Percentiles rank a stretch among this genome's conserved stretches.
Conservation (phyloP, 2,888 invertebrate species). For the Pristionchus arcanus region DNA sequence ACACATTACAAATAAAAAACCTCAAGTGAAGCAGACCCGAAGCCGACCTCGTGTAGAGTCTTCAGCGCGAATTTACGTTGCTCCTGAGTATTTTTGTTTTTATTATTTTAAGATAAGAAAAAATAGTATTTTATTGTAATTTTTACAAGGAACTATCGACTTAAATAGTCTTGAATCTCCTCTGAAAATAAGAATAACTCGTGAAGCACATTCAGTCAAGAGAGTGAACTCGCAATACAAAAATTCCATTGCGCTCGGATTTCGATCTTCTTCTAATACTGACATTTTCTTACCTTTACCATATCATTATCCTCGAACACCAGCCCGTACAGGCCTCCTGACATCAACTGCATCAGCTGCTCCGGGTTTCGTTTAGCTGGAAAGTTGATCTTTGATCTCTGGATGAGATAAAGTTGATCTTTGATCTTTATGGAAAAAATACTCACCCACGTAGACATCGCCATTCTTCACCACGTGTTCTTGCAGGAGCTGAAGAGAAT, state of each 20-base stretch:
- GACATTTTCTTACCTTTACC: neutral
- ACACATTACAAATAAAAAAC: neutral
- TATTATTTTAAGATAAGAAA: neutral
- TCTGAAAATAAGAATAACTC: neutral
- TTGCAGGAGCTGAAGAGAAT: neutral
- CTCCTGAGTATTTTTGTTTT: neutral
- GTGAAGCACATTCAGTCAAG: neutral
- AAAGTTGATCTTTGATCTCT: neutral
- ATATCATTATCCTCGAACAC: neutral
- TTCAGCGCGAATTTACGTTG: conserved; percentile 17
- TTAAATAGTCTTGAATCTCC: neutral
- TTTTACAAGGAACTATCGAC: neutral
- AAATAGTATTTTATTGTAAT: too few species aligned
- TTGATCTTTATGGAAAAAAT: neutral
- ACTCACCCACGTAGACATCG: conserved; percentile 7
- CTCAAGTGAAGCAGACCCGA: conserved; percentile 6
- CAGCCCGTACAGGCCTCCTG: neutral
- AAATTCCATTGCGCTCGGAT: too few species aligned
- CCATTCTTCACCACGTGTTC: conserved; percentile 26
- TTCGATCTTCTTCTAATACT: too few species aligned
- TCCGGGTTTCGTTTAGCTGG: neutral
- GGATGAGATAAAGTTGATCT: neutral
- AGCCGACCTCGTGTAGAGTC: conserved; percentile 20
- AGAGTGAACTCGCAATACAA: too few species aligned
- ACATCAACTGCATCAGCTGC: conserved; percentile 16